Evolutionary conservation across 2,797 vertebrate species (phyloP).

Genomic region (Euphonia xanthogaster): DNA sequence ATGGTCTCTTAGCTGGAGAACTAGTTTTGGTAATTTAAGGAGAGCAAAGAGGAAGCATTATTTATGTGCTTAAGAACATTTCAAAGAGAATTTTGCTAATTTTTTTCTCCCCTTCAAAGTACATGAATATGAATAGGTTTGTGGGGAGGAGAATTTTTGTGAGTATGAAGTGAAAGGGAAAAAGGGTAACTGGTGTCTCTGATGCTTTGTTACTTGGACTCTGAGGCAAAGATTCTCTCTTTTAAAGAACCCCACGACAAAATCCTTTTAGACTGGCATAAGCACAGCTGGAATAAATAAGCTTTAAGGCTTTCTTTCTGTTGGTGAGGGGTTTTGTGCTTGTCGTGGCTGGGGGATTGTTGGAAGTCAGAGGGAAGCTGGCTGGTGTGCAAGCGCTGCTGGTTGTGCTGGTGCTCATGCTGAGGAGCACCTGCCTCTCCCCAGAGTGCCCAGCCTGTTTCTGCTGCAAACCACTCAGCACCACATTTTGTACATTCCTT

Average conservation of each 20-base stretch:
- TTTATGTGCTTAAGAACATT: background rate
- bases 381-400: background rate
- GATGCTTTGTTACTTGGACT: background rate
- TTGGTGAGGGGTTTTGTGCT: background rate
- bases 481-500: rapidly evolving
- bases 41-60: background rate
- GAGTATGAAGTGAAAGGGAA: background rate
- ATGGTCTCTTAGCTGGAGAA: background rate
- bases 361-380: background rate
- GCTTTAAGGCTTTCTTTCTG: background rate
- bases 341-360: background rate
- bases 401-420: background rate
- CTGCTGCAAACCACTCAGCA: background rate
- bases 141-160: background rate
- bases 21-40: background rate
- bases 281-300: background rate
- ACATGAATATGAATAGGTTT: background rate
- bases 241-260: background rate
- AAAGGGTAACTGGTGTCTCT: background rate
- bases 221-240: background rate
- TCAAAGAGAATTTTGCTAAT: background rate
- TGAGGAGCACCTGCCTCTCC: background rate
- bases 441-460: background rate
- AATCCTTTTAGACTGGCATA: background rate
- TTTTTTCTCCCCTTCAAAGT: background rate